Evolutionary conservation across 2,888 invertebrate genomes (phyloP).

Genomic region (Tridacna crocea): DNA sequence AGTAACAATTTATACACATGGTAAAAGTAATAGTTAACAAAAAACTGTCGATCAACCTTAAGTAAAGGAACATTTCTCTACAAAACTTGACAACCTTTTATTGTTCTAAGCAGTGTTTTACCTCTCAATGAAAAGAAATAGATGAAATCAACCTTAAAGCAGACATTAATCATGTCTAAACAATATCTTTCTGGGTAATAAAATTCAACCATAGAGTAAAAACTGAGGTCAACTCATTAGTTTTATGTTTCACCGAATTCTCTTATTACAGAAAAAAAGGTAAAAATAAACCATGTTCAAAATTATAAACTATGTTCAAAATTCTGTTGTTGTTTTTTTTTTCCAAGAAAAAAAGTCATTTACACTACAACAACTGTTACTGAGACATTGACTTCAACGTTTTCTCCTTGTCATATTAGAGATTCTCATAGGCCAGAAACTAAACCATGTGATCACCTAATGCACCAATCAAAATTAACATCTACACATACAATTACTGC

Average conservation of each 20-base stretch:
- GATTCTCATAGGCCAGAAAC: slow-evolving; percentile 54
- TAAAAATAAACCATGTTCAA: no score
- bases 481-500: slow-evolving; percentile 38
- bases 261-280: no score
- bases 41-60: background rate
- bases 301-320: no score
- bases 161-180: background rate
- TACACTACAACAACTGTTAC: slow-evolving; percentile 18
- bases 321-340: no score
- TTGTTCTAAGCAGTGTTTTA: background rate
- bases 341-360: background rate
- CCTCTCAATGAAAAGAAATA: no score
- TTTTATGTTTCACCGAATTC: background rate
- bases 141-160: no score
- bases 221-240: background rate
- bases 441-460: slow-evolving; percentile 61
- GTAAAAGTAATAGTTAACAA: background rate
- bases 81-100: slow-evolving; percentile 9
- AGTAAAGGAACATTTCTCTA: slow-evolving; percentile 12
- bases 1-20: background rate
- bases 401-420: slow-evolving; percentile 29
- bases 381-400: slow-evolving; percentile 18
- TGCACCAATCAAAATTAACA: slow-evolving; percentile 62
- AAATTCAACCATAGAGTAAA: background rate
- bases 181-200: background rate